Conservation (phyloP, 2,888 invertebrate species). For the Epinotia nisella region DNA sequence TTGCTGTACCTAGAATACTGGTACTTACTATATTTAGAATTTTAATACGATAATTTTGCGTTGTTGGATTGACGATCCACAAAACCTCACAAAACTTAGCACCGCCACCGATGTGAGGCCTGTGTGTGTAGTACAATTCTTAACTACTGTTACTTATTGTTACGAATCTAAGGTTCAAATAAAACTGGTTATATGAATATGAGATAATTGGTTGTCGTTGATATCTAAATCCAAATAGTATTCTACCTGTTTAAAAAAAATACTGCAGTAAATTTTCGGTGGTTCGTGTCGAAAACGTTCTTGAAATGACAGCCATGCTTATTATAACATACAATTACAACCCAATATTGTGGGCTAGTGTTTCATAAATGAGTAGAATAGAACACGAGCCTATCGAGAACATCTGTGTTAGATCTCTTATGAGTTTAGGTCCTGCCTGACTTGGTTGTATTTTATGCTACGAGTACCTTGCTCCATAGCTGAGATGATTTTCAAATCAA, state of each 20-base stretch:
- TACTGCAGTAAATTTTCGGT: neutral
- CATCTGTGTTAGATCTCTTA: neutral
- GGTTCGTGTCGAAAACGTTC: neutral
- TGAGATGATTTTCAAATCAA: neutral
- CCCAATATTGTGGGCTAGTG: neutral
- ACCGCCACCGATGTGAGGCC: no score
- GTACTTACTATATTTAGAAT: constrained; percentile 19
- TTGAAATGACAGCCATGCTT: neutral
- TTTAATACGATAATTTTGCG: constrained; percentile 3
- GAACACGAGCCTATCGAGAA: neutral
- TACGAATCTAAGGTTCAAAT: no score
- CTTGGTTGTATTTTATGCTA: neutral
- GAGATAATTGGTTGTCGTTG: neutral
- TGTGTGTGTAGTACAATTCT: no score
- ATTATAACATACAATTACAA: neutral
- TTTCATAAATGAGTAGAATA: neutral
- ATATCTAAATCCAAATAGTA: neutral
- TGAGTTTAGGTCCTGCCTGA: neutral
- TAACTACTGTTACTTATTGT: no score
- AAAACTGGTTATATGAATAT: neutral
- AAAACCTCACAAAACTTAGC: no score
- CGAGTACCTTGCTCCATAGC: neutral
- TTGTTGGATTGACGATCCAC: neutral
- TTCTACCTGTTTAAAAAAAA: neutral
- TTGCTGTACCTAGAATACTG: constrained; percentile 46